phyloP scores from a whole-genome alignment of 2,113 vertebrate genomes.

The Athene cunicularia region DNA sequence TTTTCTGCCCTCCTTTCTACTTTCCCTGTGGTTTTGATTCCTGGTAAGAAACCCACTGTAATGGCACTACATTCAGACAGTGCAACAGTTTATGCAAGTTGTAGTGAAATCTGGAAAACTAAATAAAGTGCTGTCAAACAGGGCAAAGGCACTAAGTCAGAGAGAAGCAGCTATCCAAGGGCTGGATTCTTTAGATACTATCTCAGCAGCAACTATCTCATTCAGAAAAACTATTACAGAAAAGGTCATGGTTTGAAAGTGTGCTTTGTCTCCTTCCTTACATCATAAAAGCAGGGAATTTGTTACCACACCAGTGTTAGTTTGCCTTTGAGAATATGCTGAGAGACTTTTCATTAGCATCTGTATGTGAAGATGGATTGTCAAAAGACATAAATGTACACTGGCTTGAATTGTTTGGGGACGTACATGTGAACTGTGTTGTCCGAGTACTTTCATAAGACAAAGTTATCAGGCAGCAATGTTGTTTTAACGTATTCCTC shows the following conservation, averaged over 20 bases:
- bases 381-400: not conserved
- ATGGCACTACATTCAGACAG: not conserved
- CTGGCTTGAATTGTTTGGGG: not conserved
- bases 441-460: not conserved
- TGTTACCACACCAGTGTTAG: not conserved
- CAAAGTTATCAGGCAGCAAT: not conserved
- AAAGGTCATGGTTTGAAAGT: not conserved
- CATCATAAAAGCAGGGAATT: not conserved
- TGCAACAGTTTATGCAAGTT: not conserved
- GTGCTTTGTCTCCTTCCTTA: not conserved
- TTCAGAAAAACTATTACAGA: conserved; percentile 19
- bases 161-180: not conserved
- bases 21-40: not conserved
- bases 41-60: not conserved
- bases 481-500: not conserved
- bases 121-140: not conserved
- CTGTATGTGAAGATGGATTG: not conserved
- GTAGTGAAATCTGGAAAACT: not conserved
- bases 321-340: not conserved
- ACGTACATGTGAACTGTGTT: not conserved
- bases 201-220: not conserved
- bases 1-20: not conserved
- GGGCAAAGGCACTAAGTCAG: not conserved
- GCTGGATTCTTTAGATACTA: not conserved
- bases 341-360: not conserved